These are phyloP conservation scores for Fistularia tabacaria DNA, from an alignment of 2,797 vertebrate species.

Conservation along the genomic window DNA sequence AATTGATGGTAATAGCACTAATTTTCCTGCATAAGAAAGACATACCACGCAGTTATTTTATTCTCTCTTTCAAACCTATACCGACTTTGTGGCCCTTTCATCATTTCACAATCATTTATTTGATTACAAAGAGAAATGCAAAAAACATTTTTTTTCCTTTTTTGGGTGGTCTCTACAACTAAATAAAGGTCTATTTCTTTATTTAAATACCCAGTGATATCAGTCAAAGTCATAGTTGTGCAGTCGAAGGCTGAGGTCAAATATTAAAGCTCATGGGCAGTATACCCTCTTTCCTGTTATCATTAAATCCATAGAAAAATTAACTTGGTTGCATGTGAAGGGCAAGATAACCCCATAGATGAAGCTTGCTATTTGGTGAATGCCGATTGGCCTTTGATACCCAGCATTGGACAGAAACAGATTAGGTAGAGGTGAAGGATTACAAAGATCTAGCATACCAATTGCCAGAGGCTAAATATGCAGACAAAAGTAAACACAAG, in stretches of 20 bases:
- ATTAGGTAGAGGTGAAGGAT: slow-evolving; percentile 49
- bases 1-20: slow-evolving; percentile 33
- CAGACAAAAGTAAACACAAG: no score
- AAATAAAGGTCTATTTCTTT: no score
- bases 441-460: slow-evolving; percentile 19
- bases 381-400: slow-evolving; percentile 39
- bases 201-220: no score
- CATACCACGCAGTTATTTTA: slow-evolving; percentile 1
- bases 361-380: slow-evolving; percentile 27
- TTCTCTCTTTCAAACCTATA: no score
- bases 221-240: no score
- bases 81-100: no score
- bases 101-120: no score
- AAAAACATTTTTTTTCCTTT: no score
- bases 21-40: slow-evolving; percentile 30
- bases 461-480: neutral
- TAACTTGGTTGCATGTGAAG: slow-evolving; percentile 18
- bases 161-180: no score
- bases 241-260: no score
- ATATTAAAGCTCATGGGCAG: neutral
- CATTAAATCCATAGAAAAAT: slow-evolving; percentile 29
- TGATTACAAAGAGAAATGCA: neutral
- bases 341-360: slow-evolving; percentile 20
- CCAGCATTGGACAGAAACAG: slow-evolving; percentile 31
- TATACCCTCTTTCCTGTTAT: slow-evolving; percentile 5